Conservation (phyloP, 2,888 invertebrate genomes). For the Ommatoiulus sabulosus region DNA sequence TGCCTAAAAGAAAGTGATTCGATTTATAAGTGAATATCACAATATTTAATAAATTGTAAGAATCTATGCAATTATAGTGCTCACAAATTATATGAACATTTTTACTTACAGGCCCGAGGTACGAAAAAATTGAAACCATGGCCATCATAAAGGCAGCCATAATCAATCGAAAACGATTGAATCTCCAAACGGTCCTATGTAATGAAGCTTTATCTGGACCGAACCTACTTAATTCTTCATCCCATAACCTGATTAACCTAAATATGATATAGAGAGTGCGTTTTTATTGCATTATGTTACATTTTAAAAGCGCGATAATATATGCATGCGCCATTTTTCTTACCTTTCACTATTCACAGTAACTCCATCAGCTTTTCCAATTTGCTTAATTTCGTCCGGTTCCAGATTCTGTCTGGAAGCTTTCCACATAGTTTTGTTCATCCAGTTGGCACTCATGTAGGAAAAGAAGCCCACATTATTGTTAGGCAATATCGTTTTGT, state of each 20-base stretch:
- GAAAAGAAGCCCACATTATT: constrained; percentile 55
- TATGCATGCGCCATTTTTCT: neutral
- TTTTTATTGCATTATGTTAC: neutral
- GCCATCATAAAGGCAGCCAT: constrained; percentile 68
- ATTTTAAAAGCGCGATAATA: neutral
- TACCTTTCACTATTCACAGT: constrained; percentile 52
- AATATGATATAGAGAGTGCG: neutral
- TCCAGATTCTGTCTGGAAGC: constrained; percentile 52
- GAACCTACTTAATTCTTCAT: constrained; percentile 69
- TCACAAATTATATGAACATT: too few relatives aligned
- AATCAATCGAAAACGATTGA: constrained; percentile 70
- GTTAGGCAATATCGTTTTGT: constrained; percentile 24
- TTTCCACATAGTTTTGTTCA: constrained; percentile 56
- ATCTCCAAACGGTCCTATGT: constrained; percentile 69
- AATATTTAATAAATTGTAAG: too few relatives aligned
- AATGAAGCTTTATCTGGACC: constrained; percentile 71
- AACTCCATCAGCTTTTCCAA: constrained; percentile 44
- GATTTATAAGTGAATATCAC: neutral
- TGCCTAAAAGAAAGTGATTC: constrained; percentile 50
- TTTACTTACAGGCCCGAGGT: constrained; percentile 68
- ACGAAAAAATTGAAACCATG: constrained; percentile 68
- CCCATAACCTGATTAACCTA: constrained; percentile 68
- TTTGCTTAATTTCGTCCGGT: constrained; percentile 38
- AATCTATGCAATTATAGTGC: too few relatives aligned
- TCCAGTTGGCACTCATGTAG: constrained; percentile 54